Base-by-base conservation (phyloP, 2,113 vertebrate species). In the Bolborhynchus lineola region DNA sequence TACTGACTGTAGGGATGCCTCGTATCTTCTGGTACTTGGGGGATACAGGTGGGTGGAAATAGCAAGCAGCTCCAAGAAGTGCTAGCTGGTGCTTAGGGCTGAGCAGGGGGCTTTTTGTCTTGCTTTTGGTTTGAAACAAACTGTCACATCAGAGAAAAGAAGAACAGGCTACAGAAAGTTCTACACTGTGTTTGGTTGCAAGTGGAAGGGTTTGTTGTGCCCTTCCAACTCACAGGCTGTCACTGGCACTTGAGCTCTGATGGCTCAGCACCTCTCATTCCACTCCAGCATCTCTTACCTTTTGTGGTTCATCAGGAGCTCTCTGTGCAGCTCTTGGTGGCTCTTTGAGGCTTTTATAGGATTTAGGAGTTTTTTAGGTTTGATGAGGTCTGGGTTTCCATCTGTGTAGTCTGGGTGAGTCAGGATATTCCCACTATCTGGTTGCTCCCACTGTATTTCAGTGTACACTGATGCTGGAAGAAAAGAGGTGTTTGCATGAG, bases 231-330 rank as follows among this genome's bases (percentile, higher is more conserved):
- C 3, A 1, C 57, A 64, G 42, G 33, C 57, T 52, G 35, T 23
- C 2, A 3, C 74, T 85, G 64, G 13, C 29, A 50, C 24, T 46
- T 39, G 67, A 79, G 62, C 70, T 88, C 63, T 11, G 7, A 33
- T 0, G 4, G 78, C 82, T 75, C 49, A 65, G 49, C 68, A 31
- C 64, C n/a, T 57, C 44, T 33, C 6, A 1, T 42, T 37, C 25
- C 16, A 7, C 57, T 62, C 41, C 60, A 35, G 53, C 7, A 86
- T 49, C 20, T 49, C 97, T 95, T 93, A 99, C 98, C 98, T 98
- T 93, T 98, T 98, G 94, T 99, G 99, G 96, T 98, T 99, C 98
- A 99, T 98, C 82, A 98, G 96, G 81, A 99, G 98, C 92, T 99
- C 98, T 49, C 98, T 95, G 94, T 99, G 99, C 79, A 99, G 98